A percentile compares a stretch with the other conserved stretches of the same genome.
phyloP scores from a whole-genome alignment of 1,140 invertebrate species.

The Mycetomoellerius zeteki region DNA sequence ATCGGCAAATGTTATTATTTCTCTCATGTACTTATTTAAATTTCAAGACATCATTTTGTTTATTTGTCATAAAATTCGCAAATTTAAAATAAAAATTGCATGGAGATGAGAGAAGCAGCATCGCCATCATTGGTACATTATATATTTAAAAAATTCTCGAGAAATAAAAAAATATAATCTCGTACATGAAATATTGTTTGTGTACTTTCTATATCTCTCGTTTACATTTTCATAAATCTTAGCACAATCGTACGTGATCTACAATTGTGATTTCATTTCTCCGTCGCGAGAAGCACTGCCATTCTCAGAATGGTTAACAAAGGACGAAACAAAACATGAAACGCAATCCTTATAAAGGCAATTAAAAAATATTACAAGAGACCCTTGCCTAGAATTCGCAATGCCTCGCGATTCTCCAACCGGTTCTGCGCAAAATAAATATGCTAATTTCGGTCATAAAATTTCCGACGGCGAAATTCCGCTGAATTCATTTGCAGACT shows the following conservation, averaged over 20 bases:
- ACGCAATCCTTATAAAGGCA: constrained; percentile 59
- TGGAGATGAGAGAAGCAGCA: background rate
- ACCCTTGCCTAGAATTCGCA: constrained; percentile 42
- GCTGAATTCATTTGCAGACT: constrained; percentile 62
- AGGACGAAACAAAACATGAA: constrained; percentile 49
- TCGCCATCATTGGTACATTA: background rate
- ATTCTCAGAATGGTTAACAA: constrained; percentile 27
- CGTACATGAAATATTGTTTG: background rate
- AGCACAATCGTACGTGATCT: constrained; percentile 18
- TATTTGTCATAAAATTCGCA: background rate
- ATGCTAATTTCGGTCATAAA: constrained; percentile 64
- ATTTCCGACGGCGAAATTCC: constrained; percentile 61
- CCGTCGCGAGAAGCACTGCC: background rate
- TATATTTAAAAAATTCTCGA: background rate
- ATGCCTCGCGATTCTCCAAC: constrained; percentile 51
- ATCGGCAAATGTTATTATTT: constrained; percentile 23
- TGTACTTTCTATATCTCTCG: background rate
- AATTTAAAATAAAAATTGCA: background rate
- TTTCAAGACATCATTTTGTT: background rate
- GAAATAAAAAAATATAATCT: background rate
- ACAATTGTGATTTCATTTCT: constrained; percentile 37
- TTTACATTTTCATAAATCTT: constrained; percentile 31
- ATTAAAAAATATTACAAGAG: constrained; percentile 62
- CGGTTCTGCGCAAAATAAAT: constrained; percentile 64
- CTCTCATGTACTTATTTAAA: background rate